A percentile compares a stretch with the other conserved stretches of the same genome.
phyloP scores from a whole-genome alignment of 2,888 invertebrate genomes.

The Kryphioiulus occultus region DNA sequence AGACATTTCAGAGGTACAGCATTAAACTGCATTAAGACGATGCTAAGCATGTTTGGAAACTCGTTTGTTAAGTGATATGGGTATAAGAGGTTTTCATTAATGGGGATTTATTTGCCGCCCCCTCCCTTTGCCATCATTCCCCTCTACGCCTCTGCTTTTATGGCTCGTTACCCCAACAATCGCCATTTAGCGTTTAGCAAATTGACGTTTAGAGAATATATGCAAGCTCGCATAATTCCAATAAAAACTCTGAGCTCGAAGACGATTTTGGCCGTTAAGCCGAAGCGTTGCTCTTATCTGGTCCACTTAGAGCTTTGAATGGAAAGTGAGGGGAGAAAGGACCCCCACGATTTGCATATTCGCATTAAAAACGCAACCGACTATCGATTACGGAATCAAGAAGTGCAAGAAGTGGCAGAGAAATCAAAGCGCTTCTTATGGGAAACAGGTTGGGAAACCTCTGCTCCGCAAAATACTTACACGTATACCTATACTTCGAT shows the following conservation, averaged over 20 bases:
- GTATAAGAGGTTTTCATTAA: conserved; percentile 20
- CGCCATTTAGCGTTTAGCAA: conserved; percentile 35
- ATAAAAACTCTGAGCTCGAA: not conserved
- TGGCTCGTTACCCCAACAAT: conserved; percentile 26
- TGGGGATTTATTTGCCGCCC: not conserved
- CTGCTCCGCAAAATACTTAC: no score
- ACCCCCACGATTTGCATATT: not conserved
- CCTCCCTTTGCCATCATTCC: not conserved
- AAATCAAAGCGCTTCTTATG: not conserved
- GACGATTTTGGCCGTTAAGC: not conserved
- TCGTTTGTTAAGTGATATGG: not conserved
- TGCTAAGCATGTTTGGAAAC: not conserved
- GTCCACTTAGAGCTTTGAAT: conserved; percentile 1
- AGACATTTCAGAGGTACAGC: no score
- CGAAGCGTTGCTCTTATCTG: not conserved
- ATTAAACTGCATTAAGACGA: no score
- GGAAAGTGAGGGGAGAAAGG: not conserved
- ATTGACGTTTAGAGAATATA: conserved; percentile 26
- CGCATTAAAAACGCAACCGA: not conserved
- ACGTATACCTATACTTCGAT: no score
- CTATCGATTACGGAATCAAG: conserved; percentile 22
- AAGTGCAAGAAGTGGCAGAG: not conserved
- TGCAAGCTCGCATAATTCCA: conserved; percentile 25
- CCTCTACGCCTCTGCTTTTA: not conserved
- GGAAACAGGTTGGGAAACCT: not conserved